Conservation (phyloP, 1,140 invertebrate genomes). For the Ptiloglossa arizonensis region DNA sequence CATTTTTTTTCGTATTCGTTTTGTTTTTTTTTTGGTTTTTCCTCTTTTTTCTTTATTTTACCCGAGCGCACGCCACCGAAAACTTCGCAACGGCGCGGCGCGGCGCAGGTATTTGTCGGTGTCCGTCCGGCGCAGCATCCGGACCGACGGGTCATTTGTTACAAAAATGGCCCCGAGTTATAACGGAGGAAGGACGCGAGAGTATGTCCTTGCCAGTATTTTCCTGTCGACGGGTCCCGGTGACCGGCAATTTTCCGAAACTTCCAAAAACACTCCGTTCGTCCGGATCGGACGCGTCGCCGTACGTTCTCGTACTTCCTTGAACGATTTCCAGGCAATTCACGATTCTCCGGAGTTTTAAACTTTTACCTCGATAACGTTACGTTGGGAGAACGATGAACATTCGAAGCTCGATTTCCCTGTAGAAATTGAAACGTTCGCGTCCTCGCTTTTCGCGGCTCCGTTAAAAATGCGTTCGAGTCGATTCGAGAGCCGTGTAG, state of each 20-base stretch:
- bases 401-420: too few relatives aligned
- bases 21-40: not conserved
- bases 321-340: conserved; percentile 1
- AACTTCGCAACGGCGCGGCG: conserved; percentile 52
- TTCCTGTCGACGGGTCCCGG: conserved; percentile 37
- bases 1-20: not conserved
- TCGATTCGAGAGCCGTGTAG: too few relatives aligned
- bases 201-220: conserved; percentile 53
- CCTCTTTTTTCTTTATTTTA: not conserved
- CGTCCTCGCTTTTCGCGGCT: not conserved
- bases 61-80: not conserved
- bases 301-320: not conserved
- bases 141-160: conserved; percentile 63
- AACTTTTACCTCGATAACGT: not conserved
- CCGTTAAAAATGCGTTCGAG: not conserved
- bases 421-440: too few relatives aligned
- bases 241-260: conserved; percentile 30
- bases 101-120: conserved; percentile 59
- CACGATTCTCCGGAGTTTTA: not conserved
- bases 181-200: conserved; percentile 48
- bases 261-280: conserved; percentile 14
- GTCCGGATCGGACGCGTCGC: too few relatives aligned
- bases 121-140: conserved; percentile 58
- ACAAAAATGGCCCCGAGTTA: conserved; percentile 63
- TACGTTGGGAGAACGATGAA: not conserved